Evolutionary conservation across 2,797 vertebrate species (phyloP).

Genomic region (Vultur gryphus): DNA sequence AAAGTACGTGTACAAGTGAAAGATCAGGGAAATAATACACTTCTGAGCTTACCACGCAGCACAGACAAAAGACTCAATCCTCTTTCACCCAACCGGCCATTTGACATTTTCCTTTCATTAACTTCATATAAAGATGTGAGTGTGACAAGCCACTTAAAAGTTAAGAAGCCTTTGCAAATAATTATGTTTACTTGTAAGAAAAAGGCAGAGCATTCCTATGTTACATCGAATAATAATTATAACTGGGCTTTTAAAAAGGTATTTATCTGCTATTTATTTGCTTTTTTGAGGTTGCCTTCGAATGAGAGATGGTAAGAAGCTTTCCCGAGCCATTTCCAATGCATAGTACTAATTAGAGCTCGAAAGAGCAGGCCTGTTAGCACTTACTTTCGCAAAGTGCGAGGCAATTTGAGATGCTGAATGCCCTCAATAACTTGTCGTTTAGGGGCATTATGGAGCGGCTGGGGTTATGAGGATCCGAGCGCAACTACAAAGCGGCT

Average conservation of each 20-base stretch:
- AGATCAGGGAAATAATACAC: background rate
- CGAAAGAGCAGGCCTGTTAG: background rate
- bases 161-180: background rate
- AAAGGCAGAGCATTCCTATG: background rate
- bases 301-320: background rate
- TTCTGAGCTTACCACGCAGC: background rate
- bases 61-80: background rate
- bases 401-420: background rate
- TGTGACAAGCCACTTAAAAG: background rate
- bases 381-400: background rate
- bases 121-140: background rate
- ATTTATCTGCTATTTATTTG: background rate
- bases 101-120: background rate
- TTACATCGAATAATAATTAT: background rate
- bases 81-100: background rate
- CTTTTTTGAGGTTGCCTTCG: background rate
- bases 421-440: background rate
- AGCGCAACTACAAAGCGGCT: accelerated
- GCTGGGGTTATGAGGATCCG: accelerated
- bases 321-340: background rate
- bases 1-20: background rate
- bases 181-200: background rate
- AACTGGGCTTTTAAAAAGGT: background rate
- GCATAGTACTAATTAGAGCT: background rate
- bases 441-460: background rate